Evolutionary conservation across 2,888 invertebrate species (phyloP).

Genomic region (Bombyx huttoni): DNA sequence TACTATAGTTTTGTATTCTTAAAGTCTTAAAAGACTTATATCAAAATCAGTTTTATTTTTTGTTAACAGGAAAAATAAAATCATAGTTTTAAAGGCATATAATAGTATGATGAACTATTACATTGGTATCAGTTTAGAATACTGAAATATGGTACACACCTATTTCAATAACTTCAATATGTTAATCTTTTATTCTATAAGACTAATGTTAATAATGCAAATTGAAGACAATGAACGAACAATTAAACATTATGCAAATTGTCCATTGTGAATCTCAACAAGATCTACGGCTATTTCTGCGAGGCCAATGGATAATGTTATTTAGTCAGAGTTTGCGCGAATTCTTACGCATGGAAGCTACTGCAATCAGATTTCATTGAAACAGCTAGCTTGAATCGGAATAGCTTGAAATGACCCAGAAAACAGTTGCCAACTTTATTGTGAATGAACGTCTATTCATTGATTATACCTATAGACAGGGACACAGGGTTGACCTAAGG

Average conservation of each 20-base stretch:
- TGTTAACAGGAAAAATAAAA: too few relatives aligned
- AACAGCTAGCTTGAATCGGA: conserved; percentile 31
- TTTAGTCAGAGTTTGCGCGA: conserved; percentile 15
- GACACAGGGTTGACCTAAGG: conserved; percentile 46
- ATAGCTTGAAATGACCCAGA: conserved; percentile 58
- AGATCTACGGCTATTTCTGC: background rate
- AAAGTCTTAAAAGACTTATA: too few relatives aligned
- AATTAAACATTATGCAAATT: conserved; percentile 12
- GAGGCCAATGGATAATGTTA: background rate
- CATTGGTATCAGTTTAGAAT: too few relatives aligned
- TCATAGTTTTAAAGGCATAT: too few relatives aligned
- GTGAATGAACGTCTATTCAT: conserved; percentile 66
- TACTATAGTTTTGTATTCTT: too few relatives aligned
- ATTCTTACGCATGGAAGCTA: conserved; percentile 12
- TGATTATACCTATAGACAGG: conserved; percentile 55
- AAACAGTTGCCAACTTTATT: conserved; percentile 52
- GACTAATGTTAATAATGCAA: background rate
- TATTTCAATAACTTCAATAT: background rate
- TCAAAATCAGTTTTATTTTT: too few relatives aligned
- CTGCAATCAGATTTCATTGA: conserved; percentile 31
- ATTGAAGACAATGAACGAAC: background rate
- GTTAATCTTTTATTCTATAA: background rate
- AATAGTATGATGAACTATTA: too few relatives aligned
- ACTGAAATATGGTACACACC: background rate
- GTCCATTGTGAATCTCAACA: conserved; percentile 1